Evolutionary conservation across 2,888 invertebrate genomes (phyloP).

Genomic region (Glomeris marginata): DNA sequence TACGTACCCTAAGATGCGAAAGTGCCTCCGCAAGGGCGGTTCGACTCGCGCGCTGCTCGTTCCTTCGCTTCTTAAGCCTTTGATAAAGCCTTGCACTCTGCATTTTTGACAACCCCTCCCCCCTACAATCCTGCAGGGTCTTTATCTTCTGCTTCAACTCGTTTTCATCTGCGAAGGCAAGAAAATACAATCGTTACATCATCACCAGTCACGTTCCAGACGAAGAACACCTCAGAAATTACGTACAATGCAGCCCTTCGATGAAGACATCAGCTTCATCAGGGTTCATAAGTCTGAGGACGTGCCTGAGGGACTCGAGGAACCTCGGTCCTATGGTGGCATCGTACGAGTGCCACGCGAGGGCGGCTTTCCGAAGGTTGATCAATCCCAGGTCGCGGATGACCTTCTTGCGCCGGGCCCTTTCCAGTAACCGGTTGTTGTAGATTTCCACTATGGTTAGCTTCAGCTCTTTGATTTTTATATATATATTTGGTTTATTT

Average conservation of each 20-base stretch:
- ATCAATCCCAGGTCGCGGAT: conserved; percentile 66
- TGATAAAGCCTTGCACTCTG: conserved; percentile 47
- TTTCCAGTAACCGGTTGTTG: conserved; percentile 56
- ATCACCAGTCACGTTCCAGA: background rate
- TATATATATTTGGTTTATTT: background rate
- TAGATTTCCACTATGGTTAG: conserved; percentile 54
- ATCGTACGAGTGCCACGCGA: conserved; percentile 55
- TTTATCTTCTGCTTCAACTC: conserved; percentile 43
- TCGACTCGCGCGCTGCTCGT: conserved; percentile 36
- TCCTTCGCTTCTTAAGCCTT: conserved; percentile 45
- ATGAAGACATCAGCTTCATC: conserved; percentile 58
- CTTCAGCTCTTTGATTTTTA: conserved; percentile 41
- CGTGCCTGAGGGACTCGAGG: conserved; percentile 46
- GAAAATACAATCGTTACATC: background rate
- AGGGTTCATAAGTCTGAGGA: conserved; percentile 59
- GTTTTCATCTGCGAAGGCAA: conserved; percentile 33
- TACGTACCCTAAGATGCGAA: conserved; percentile 21
- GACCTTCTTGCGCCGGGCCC: conserved; percentile 52
- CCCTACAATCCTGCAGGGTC: conserved; percentile 41
- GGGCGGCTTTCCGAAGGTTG: conserved; percentile 49
- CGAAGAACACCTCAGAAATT: background rate
- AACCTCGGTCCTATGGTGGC: conserved; percentile 33
- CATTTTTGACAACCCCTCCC: conserved; percentile 52
- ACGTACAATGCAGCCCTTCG: conserved; percentile 49
- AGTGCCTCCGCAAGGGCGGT: conserved; percentile 25